These are phyloP conservation scores for Telenomus remus DNA, from an alignment of 1,140 invertebrate genomes.

Conservation along the genomic window DNA sequence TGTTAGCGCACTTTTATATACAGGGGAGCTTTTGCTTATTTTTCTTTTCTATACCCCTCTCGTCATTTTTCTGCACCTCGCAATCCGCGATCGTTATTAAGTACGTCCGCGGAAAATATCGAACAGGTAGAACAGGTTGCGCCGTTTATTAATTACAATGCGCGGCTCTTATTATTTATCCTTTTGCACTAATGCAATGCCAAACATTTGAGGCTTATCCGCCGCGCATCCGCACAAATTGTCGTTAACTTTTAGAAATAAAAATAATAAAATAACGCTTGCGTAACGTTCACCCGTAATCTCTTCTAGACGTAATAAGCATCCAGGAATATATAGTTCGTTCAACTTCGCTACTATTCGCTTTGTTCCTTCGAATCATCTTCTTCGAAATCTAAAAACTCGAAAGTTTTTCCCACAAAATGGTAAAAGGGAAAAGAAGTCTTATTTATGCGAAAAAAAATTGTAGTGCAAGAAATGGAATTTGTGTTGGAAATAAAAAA, in stretches of 20 bases:
- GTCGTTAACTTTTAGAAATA: slow-evolving; percentile 32
- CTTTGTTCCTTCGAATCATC: background rate
- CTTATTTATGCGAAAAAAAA: too few relatives aligned
- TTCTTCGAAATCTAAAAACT: too few relatives aligned
- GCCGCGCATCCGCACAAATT: slow-evolving; percentile 48
- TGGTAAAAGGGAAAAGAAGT: too few relatives aligned
- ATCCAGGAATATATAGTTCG: slow-evolving; percentile 16
- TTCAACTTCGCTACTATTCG: slow-evolving; percentile 31
- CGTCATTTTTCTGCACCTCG: too few relatives aligned
- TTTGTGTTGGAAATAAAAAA: too few relatives aligned
- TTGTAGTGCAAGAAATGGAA: too few relatives aligned
- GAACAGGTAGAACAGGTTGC: slow-evolving; percentile 48
- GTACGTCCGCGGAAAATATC: slow-evolving; percentile 40
- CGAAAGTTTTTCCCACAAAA: too few relatives aligned
- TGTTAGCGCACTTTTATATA: slow-evolving; percentile 44
- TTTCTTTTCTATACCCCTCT: slow-evolving; percentile 6
- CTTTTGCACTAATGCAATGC: slow-evolving; percentile 41
- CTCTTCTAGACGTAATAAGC: slow-evolving; percentile 30
- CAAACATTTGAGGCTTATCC: slow-evolving; percentile 46
- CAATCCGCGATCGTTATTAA: slow-evolving; percentile 52
- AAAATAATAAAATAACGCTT: slow-evolving; percentile 35
- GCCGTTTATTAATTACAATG: slow-evolving; percentile 51
- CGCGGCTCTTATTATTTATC: slow-evolving; percentile 53
- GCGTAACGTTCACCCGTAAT: slow-evolving; percentile 37
- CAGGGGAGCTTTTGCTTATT: slow-evolving; percentile 20